Evolutionary conservation across 2,113 vertebrate species (phyloP), one percentile per base, ranked within the genome.

Genomic region (Oryzias javanicus): DNA sequence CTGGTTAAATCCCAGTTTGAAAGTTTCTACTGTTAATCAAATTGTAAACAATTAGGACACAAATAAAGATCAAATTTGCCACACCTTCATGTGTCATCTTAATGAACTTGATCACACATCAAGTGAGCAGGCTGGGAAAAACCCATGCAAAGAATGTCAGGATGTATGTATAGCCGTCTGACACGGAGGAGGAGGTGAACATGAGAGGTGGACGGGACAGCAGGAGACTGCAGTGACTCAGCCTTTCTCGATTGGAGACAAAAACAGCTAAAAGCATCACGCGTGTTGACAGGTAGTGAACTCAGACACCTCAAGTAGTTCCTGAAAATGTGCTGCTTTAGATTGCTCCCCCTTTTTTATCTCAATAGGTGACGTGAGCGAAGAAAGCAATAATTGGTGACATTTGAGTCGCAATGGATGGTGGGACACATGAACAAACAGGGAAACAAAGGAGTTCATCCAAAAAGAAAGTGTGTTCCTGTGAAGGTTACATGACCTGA

Each of bases 251-350:
- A 48, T 70, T 61, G 72, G 53, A 67, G 60, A 77, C 16, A 84
- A 81, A 61, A 87, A 86, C 80, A 82, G 74, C 61, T 54, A 62
- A 64, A 78, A 55, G 65, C 75, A 74, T 86, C 70, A 83, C 15
- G 5, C 25, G 40, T 29, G 42, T 67, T 27, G 46, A 70, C 72
- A 25, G 16, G 54, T 54, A 54, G 40, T 10, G 45, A 70, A 14
- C 42, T 3, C 45, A 65, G 42, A 51, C 44, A 13, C 40, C 42
- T 74, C 49, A 63, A 15, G 18, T 16, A 61, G 56, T 41, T 57
- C 40, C 16, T 55, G 40, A 55, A 70, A 66, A 65, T 20, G 4
- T 40, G 20, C 25, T 2, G 25, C 51, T 67, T 54, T 1, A 42
- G 27, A 60, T 17, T 49, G 4, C 45, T 29, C 2, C 18, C 52